Evolutionary conservation across 1,140 invertebrate genomes (phyloP).

Genomic region (Halesus radiatus): DNA sequence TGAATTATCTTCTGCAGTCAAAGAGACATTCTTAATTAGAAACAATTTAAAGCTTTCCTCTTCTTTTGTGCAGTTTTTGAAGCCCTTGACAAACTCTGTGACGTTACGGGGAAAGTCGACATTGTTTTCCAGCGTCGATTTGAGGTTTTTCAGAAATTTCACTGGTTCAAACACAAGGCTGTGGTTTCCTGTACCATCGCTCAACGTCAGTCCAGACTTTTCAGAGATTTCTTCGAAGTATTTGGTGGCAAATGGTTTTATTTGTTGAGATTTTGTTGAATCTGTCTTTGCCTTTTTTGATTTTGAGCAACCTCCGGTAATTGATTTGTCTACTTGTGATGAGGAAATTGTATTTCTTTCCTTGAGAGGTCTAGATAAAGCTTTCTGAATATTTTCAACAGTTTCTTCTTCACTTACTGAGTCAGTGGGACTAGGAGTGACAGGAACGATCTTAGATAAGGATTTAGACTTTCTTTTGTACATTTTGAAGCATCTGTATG

Average conservation of each 20-base stretch:
- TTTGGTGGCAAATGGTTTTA: conserved; percentile 46
- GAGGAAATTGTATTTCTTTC: background rate
- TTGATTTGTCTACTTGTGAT: conserved; percentile 7
- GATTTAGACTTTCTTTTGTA: conserved; percentile 46
- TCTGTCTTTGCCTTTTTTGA: conserved; percentile 33
- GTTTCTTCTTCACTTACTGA: conserved; percentile 29
- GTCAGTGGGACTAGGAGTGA: background rate
- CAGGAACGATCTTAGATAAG: background rate
- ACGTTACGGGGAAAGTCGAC: conserved; percentile 65
- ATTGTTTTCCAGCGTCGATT: conserved; percentile 64
- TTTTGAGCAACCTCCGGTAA: conserved; percentile 5
- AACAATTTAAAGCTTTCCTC: conserved; percentile 63
- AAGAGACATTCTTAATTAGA: conserved; percentile 64
- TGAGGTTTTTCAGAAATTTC: conserved; percentile 62
- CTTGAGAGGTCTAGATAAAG: conserved; percentile 18
- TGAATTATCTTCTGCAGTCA: conserved; percentile 58
- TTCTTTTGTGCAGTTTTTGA: conserved; percentile 62
- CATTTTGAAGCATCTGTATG: conserved; percentile 13
- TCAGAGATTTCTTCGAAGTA: conserved; percentile 49
- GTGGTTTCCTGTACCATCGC: conserved; percentile 31
- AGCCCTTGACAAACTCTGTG: conserved; percentile 61
- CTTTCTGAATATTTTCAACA: conserved; percentile 31
- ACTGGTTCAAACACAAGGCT: conserved; percentile 58
- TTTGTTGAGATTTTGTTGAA: conserved; percentile 10
- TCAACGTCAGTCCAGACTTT: conserved; percentile 44